Conservation (phyloP, 2,113 vertebrate species). For the Syngnathus scovelli region DNA sequence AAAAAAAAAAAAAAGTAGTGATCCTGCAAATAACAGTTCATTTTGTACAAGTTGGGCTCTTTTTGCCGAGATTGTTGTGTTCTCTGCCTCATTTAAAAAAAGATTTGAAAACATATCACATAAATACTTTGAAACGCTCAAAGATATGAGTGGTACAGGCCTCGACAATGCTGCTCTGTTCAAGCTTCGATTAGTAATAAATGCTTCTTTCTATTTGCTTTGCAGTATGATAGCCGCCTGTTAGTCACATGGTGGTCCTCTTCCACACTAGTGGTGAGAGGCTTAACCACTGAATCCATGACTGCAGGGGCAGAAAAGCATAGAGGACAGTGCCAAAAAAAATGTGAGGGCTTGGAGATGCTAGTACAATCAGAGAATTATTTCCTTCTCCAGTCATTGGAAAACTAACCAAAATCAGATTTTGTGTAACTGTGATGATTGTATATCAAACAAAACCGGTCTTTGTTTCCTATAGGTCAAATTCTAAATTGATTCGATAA, state of each 20-base stretch:
- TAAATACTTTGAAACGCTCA: conserved; percentile 18
- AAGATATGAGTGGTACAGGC: conserved; percentile 26
- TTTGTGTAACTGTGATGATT: not conserved
- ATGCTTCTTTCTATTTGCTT: conserved; percentile 49
- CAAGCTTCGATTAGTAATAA: conserved; percentile 44
- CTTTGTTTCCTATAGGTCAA: not conserved
- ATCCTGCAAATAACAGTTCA: conserved; percentile 17
- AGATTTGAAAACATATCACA: not conserved
- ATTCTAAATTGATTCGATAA: not conserved
- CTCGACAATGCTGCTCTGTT: conserved; percentile 37
- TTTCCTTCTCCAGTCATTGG: not conserved
- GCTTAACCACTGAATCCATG: conserved; percentile 40
- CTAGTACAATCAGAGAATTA: not conserved
- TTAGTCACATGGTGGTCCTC: conserved; percentile 54
- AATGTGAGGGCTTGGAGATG: conserved; percentile 10
- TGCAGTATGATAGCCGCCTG: conserved; percentile 41
- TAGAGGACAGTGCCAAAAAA: not conserved
- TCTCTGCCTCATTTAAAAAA: not conserved
- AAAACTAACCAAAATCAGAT: not conserved
- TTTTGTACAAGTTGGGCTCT: conserved; percentile 8
- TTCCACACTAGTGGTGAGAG: conserved; percentile 35
- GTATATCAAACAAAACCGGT: not conserved
- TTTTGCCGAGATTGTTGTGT: conserved; percentile 13
- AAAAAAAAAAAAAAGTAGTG: conserved; percentile 4
- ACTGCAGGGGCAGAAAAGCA: conserved; percentile 31